Base-by-base conservation (phyloP, 2,797 vertebrate species). In the Margarornis squamiger region DNA sequence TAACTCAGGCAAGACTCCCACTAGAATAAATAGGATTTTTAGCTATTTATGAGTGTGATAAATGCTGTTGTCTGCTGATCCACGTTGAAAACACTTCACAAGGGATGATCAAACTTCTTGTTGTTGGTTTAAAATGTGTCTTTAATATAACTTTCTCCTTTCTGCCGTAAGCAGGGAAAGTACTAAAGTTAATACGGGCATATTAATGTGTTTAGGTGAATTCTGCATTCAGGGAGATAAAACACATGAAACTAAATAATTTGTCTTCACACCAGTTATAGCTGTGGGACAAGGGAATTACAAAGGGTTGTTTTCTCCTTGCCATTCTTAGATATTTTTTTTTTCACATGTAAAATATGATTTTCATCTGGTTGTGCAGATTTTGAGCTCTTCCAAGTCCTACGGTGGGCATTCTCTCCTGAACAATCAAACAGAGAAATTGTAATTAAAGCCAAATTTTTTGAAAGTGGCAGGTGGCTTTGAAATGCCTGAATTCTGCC, bases 361-460 rank as follows among this genome's bases (percentile, higher is more conserved):
- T 73, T 87, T 91, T 76, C 2, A 8, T 94, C 67, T 82, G 27
- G n/a, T 52, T 81, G 32, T 76, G 41, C 63, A 75, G 67, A 58
- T 86, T 63, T 88, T 62, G 59, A 81, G 39, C 59, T 86, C 70
- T 88, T 92, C 76, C 67, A 74, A 82, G 78, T 85, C 41, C 66
- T 93, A 78, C 39, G 1, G 43, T 89, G 89, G 84, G 75, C 49
- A 57, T 87, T 92, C 67, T 71, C 30, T 95, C 49, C 38, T 74
- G 81, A 95, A 67, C 57, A 89, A 46, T 59, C 92, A 93, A 84
- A 79, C 1, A 0, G 24, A 96, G 75, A 92, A 79, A 51, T 9
- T 87, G 57, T 71, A 82, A 88, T 92, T 94, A 93, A 89, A 92
- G 68, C 58, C 78, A 89, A 89, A 87, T 65, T 93, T 89, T 86